Evolutionary conservation across 2,888 invertebrate genomes (phyloP).

Genomic region (Rhorus exstirpatorius): DNA sequence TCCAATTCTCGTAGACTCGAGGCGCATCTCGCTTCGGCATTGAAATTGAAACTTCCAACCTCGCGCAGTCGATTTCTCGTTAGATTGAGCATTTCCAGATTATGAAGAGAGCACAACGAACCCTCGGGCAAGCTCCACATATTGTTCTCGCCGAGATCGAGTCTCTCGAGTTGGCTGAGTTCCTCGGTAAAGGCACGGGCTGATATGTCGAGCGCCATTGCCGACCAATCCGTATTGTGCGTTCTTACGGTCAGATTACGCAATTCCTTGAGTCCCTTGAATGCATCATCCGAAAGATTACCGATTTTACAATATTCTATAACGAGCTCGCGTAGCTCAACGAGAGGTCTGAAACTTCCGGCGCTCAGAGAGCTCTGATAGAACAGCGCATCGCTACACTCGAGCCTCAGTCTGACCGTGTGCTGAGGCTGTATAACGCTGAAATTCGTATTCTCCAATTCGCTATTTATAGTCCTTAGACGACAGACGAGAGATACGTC

Average conservation of each 20-base stretch:
- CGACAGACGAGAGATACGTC: conserved; percentile 92
- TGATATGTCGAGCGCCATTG: conserved; percentile 92
- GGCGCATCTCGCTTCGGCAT: conserved; percentile 90
- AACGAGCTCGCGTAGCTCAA: conserved; percentile 92
- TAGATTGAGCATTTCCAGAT: conserved; percentile 92
- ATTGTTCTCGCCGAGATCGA: conserved; percentile 93
- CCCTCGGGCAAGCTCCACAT: conserved; percentile 93
- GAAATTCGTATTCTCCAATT: conserved; percentile 93
- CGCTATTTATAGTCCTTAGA: conserved; percentile 92
- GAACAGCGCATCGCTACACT: conserved; percentile 93
- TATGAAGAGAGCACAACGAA: conserved; percentile 91
- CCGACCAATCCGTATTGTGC: conserved; percentile 94
- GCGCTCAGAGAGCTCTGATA: conserved; percentile 93
- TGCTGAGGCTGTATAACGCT: conserved; percentile 94
- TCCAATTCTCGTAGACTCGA: conserved; percentile 91
- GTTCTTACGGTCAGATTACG: conserved; percentile 93
- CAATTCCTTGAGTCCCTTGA: conserved; percentile 92
- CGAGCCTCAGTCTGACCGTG: conserved; percentile 91
- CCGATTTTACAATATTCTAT: conserved; percentile 95
- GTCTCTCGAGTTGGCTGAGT: conserved; percentile 90
- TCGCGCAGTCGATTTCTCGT: conserved; percentile 93
- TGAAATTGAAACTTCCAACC: conserved; percentile 91
- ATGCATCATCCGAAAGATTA: conserved; percentile 93
- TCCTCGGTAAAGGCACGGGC: conserved; percentile 92
- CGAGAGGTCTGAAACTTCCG: conserved; percentile 92